These are phyloP conservation scores for Xenentodon cancila DNA, from an alignment of 2,797 vertebrate species.

Conservation along the genomic window DNA sequence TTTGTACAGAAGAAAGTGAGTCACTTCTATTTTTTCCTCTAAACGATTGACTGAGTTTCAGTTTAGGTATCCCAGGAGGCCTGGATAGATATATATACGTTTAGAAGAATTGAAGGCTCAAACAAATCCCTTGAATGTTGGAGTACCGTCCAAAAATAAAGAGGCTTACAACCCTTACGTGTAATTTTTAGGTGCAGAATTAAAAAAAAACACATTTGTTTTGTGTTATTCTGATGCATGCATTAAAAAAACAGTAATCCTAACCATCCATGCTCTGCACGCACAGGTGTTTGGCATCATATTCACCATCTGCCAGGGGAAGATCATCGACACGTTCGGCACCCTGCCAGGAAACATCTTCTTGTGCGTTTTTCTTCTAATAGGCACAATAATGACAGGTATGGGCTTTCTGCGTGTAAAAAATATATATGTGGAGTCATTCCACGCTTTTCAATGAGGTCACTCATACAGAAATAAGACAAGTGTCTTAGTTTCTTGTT, in stretches of 20 bases:
- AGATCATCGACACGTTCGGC: constrained; percentile 87
- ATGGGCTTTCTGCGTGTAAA: constrained; percentile 27
- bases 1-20: no score
- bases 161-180: no score
- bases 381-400: constrained; percentile 91
- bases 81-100: no score
- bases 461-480: background rate
- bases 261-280: constrained; percentile 18
- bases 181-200: no score
- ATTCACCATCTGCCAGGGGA: constrained; percentile 93
- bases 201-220: no score
- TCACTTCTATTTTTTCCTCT: background rate
- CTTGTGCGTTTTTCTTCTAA: constrained; percentile 89
- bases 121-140: no score
- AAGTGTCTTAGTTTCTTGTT: background rate
- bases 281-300: constrained; percentile 94
- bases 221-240: background rate
- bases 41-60: background rate
- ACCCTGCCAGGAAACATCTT: constrained; percentile 90
- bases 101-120: no score
- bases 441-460: constrained; percentile 9
- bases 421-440: constrained; percentile 14
- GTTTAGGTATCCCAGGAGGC: background rate
- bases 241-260: no score
- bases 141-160: no score